phyloP scores from a whole-genome alignment of 2,797 vertebrate genomes.

The Hydrophis major region DNA sequence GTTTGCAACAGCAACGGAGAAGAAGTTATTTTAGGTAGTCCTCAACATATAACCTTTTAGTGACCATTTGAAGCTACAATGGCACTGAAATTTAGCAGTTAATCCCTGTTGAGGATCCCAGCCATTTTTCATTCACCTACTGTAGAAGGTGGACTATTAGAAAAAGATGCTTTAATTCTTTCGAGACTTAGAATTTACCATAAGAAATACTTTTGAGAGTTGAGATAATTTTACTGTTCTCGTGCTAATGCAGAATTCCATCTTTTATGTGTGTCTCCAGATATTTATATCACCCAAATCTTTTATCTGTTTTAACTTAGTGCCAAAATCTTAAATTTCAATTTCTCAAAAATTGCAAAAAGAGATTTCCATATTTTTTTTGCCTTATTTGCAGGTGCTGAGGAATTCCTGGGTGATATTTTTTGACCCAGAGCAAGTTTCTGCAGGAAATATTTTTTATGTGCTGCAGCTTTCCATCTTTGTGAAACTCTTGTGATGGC shows the following conservation, averaged over 20 bases:
- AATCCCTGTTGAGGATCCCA: not conserved
- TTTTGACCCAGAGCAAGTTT: not conserved
- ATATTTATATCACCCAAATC: not conserved
- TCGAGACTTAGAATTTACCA: not conserved
- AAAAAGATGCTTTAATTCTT: not conserved
- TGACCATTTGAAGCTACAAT: not conserved
- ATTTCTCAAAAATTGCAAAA: not conserved
- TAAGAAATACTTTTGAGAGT: not conserved
- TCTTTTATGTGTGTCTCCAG: not conserved
- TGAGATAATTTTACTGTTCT: not conserved
- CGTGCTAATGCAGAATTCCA: too few species aligned
- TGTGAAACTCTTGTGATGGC: not conserved
- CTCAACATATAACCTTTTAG: not conserved
- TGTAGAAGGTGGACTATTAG: not conserved
- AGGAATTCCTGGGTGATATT: not conserved
- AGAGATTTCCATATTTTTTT: not conserved
- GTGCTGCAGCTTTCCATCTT: not conserved
- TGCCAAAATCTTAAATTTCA: not conserved
- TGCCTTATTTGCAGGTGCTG: not conserved
- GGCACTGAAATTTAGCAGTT: not conserved
- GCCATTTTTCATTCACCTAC: not conserved
- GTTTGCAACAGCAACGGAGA: constrained; percentile 6
- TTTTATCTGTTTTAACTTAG: not conserved
- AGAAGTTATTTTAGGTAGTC: not conserved
- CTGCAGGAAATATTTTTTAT: not conserved